Evolutionary conservation across 2,113 vertebrate genomes (phyloP).

Genomic region (Blennius ocellaris): DNA sequence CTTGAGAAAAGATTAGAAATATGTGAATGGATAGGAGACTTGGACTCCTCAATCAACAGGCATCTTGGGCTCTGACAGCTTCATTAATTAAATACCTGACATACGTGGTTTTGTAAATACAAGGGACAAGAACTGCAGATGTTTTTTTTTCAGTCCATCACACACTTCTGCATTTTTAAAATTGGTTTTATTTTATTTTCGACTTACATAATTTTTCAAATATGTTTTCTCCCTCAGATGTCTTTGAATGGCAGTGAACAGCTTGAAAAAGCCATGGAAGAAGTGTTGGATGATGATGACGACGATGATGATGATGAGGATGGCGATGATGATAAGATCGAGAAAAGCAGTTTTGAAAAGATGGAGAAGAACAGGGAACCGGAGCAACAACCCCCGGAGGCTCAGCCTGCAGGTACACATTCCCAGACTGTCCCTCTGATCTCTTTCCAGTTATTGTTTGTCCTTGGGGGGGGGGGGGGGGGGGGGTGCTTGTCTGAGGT

Average conservation of each 20-base stretch:
- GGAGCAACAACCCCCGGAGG: conserved; percentile 40
- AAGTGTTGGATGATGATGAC: conserved; percentile 85
- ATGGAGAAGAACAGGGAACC: conserved; percentile 64
- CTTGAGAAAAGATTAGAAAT: no score
- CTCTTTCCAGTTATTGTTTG: not conserved
- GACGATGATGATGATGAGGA: conserved; percentile 78
- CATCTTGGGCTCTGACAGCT: no score
- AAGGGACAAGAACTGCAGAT: no score
- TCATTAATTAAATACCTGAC: no score
- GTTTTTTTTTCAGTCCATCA: not conserved
- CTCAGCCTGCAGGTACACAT: conserved; percentile 50
- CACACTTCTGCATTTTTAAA: not conserved
- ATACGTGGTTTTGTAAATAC: no score
- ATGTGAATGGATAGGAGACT: no score
- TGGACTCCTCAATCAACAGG: no score
- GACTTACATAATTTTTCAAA: not conserved
- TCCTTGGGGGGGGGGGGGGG: no score
- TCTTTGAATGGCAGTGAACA: conserved; percentile 92
- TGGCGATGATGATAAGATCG: conserved; percentile 70
- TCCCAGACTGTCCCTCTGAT: not conserved
- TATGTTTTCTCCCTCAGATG: conserved; percentile 80
- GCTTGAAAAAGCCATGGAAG: conserved; percentile 94
- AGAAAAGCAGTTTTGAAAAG: conserved; percentile 69
- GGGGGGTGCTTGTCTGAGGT: no score
- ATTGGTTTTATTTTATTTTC: not conserved